Conservation (phyloP, 2,888 invertebrate species). For the Melanargia galathea region DNA sequence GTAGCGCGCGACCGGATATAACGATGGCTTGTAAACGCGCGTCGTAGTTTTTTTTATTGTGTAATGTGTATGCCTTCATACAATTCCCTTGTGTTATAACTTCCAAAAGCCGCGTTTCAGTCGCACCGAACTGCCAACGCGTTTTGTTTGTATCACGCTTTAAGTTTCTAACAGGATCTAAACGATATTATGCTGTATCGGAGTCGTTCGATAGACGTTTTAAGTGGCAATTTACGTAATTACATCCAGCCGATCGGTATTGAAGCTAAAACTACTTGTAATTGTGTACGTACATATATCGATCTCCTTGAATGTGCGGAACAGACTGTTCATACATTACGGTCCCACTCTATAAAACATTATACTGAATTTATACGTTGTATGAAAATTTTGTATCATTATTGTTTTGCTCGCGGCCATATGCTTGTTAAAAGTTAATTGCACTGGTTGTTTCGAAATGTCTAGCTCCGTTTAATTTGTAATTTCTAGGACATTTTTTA, state of each 20-base stretch:
- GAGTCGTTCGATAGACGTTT: slow-evolving; percentile 40
- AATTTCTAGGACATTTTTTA: slow-evolving; percentile 22
- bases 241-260: slow-evolving; percentile 47
- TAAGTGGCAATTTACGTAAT: slow-evolving; percentile 57
- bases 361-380: slow-evolving; percentile 21
- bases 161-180: slow-evolving; percentile 34
- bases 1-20: too few relatives aligned
- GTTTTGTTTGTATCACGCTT: too few relatives aligned
- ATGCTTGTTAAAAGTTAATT: slow-evolving; percentile 25
- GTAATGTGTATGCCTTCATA: too few relatives aligned
- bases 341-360: slow-evolving; percentile 4
- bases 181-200: slow-evolving; percentile 38
- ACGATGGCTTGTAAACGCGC: too few relatives aligned
- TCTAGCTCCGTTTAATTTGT: slow-evolving; percentile 25
- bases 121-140: too few relatives aligned
- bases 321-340: slow-evolving; percentile 54
- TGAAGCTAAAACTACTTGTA: slow-evolving; percentile 45
- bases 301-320: slow-evolving; percentile 75
- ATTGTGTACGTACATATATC: slow-evolving; percentile 71
- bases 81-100: too few relatives aligned
- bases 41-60: too few relatives aligned
- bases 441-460: slow-evolving; percentile 26
- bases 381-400: slow-evolving; percentile 29
- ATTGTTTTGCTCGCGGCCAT: slow-evolving; percentile 27
- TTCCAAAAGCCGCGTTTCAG: too few relatives aligned